Percentiles rank a stretch among this genome's conserved stretches.
Evolutionary conservation across 2,113 vertebrate genomes (phyloP).

Genomic region (Aptenodytes patagonicus): DNA sequence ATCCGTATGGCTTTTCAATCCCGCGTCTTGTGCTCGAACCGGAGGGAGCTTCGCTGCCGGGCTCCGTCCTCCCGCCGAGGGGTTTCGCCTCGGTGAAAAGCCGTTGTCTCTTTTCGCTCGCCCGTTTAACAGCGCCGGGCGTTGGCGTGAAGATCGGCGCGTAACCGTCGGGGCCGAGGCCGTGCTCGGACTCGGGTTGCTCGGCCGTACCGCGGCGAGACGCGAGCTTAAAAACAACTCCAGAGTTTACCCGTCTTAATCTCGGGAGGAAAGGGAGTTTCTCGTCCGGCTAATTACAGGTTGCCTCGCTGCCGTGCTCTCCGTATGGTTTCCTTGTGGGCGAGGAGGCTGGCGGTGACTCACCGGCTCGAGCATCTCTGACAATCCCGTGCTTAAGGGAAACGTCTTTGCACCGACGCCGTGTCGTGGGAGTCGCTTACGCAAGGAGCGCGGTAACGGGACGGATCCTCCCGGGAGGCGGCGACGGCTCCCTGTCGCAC

Average conservation of each 20-base stretch:
- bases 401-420: not conserved
- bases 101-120: fast-evolving
- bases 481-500: not conserved
- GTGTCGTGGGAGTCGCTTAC: not conserved
- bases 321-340: not conserved
- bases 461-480: not conserved
- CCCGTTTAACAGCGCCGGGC: not conserved
- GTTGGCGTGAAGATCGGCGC: fast-evolving
- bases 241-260: not conserved
- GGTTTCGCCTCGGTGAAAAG: no score
- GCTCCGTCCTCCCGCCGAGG: not conserved
- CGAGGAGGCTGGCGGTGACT: not conserved
- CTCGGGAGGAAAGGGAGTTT: not conserved
- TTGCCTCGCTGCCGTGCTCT: not conserved
- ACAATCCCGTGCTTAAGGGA: not conserved
- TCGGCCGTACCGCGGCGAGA: not conserved
- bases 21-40: fast-evolving
- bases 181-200: fast-evolving
- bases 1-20: fast-evolving
- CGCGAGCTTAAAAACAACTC: not conserved
- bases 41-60: not conserved
- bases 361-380: not conserved
- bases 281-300: not conserved
- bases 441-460: not conserved
- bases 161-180: fast-evolving